phyloP scores from a whole-genome alignment of 2,797 vertebrate genomes.

The Sebastes baramenuke region DNA sequence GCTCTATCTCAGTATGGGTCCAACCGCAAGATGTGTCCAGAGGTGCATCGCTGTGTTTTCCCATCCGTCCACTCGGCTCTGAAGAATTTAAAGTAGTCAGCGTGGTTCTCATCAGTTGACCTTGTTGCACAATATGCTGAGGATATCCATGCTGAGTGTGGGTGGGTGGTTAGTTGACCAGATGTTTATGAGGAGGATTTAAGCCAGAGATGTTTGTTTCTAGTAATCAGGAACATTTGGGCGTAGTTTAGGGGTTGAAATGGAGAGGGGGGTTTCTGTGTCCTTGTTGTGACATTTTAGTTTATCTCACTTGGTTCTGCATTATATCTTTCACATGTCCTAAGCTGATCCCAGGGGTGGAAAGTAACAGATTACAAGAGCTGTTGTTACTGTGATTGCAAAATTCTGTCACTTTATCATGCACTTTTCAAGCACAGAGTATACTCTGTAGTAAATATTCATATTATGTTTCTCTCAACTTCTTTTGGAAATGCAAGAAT shows the following conservation, averaged over 20 bases:
- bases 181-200: slow-evolving; percentile 63
- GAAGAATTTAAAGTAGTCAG: slow-evolving; percentile 29
- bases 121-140: slow-evolving; percentile 51
- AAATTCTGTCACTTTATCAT: neutral
- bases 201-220: slow-evolving; percentile 61
- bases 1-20: slow-evolving; percentile 6
- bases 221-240: slow-evolving; percentile 50
- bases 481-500: neutral
- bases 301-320: neutral
- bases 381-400: neutral
- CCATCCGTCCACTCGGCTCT: neutral
- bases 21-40: slow-evolving; percentile 21
- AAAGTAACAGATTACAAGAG: neutral
- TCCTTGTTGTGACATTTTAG: neutral
- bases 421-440: neutral
- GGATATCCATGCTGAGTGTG: slow-evolving; percentile 44
- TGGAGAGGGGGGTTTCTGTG: neutral
- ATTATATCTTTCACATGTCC: neutral
- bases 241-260: slow-evolving; percentile 9
- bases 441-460: neutral
- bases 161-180: slow-evolving; percentile 52
- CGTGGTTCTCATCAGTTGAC: slow-evolving; percentile 44
- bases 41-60: neutral
- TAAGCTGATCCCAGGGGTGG: neutral
- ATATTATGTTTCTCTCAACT: neutral